phyloP scores from a whole-genome alignment of 64 coral and sea anemone species.

The Actinia equina region DNA sequence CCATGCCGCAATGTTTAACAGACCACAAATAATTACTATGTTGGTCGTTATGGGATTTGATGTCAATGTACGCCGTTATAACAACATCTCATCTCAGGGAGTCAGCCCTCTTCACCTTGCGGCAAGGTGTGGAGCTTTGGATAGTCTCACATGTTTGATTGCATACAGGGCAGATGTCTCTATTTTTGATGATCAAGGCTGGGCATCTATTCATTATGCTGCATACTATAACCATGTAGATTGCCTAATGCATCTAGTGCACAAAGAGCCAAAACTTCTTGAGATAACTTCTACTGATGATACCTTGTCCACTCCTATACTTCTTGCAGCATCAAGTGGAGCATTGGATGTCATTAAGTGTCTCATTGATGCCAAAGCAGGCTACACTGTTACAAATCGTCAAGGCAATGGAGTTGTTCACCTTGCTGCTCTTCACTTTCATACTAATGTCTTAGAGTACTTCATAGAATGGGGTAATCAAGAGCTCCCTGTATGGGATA shows the following conservation, averaged over 20 bases:
- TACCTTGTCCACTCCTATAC: constrained; percentile 69
- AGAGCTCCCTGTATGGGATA: constrained; percentile 82
- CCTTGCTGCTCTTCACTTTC: constrained; percentile 77
- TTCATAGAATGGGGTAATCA: constrained; percentile 82
- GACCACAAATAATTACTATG: constrained; percentile 89
- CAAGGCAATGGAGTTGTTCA: constrained; percentile 75
- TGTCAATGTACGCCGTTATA: constrained; percentile 85
- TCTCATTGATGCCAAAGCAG: constrained; percentile 62
- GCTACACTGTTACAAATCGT: constrained; percentile 48
- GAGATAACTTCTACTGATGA: constrained; percentile 73
- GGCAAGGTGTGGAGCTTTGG: constrained; percentile 86
- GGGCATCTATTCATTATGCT: constrained; percentile 88
- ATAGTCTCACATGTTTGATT: constrained; percentile 89
- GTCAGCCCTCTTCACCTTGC: constrained; percentile 84
- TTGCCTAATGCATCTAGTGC: constrained; percentile 81
- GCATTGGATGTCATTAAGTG: constrained; percentile 79
- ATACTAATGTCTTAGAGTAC: constrained; percentile 85
- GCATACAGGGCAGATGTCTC: constrained; percentile 91
- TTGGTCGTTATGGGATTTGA: constrained; percentile 86
- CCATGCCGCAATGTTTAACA: constrained; percentile 97
- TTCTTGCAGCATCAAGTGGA: constrained; percentile 88
- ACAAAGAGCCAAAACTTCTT: constrained; percentile 67
- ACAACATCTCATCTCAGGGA: constrained; percentile 85
- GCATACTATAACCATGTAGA: constrained; percentile 91
- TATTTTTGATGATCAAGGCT: constrained; percentile 83